These are phyloP conservation scores for Drosophila borborema DNA, from an alignment of 2,888 invertebrate genomes.

Conservation along the genomic window DNA sequence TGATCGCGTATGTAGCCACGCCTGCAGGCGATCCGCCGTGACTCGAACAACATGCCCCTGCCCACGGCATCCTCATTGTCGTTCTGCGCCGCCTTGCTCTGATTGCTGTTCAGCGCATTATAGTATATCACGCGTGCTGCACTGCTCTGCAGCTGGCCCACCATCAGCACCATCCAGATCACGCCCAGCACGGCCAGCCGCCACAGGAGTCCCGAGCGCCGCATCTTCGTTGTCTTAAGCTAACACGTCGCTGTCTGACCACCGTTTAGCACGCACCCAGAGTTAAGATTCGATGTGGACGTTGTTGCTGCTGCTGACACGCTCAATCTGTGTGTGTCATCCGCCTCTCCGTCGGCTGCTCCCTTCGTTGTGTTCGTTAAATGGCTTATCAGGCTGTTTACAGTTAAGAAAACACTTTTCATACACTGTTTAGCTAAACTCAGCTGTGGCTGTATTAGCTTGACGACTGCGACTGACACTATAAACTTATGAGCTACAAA, in stretches of 20 bases:
- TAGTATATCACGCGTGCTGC: slow-evolving; percentile 62
- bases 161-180: slow-evolving; percentile 5
- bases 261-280: slow-evolving; percentile 19
- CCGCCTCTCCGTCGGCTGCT: neutral
- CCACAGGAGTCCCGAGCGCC: slow-evolving; percentile 10
- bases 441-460: neutral
- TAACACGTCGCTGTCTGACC: slow-evolving; percentile 16
- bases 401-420: slow-evolving; percentile 5
- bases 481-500: too few relatives aligned
- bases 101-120: slow-evolving; percentile 35
- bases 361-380: slow-evolving; percentile 4
- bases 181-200: slow-evolving; percentile 8
- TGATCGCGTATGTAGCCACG: slow-evolving; percentile 65
- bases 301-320: slow-evolving; percentile 14
- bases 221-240: slow-evolving; percentile 38
- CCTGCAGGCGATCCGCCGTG: slow-evolving; percentile 42
- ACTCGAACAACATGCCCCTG: slow-evolving; percentile 67
- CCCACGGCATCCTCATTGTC: slow-evolving; percentile 29
- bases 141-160: slow-evolving; percentile 10
- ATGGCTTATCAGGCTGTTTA: slow-evolving; percentile 39
- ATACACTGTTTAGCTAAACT: neutral
- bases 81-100: slow-evolving; percentile 25
- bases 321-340: slow-evolving; percentile 18
- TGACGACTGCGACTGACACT: too few relatives aligned
- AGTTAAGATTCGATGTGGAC: slow-evolving; percentile 13